These are phyloP conservation scores for Brachyptera risi DNA, from an alignment of 2,888 invertebrate genomes.

Conservation along the genomic window DNA sequence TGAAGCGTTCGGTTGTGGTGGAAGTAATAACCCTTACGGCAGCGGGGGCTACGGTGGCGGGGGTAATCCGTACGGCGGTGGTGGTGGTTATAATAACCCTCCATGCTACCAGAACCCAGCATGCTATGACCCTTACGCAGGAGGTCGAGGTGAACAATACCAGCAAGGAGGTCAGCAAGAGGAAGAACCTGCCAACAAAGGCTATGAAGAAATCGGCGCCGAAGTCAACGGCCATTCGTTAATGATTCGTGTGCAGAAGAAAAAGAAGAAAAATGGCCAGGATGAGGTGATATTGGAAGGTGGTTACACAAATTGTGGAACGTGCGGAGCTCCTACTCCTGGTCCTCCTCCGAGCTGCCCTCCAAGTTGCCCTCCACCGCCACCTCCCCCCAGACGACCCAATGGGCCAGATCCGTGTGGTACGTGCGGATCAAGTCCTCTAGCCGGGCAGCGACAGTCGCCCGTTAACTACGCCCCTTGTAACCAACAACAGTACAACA, in stretches of 20 bases:
- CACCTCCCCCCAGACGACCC: background rate
- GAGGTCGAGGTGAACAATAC: background rate
- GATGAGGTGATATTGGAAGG: constrained; percentile 35
- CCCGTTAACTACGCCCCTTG: background rate
- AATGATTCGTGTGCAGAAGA: constrained; percentile 59
- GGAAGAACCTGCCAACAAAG: background rate
- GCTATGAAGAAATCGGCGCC: constrained; percentile 62
- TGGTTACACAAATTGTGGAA: background rate
- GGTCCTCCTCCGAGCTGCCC: background rate
- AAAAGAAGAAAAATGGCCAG: constrained; percentile 49
- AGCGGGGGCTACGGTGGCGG: background rate
- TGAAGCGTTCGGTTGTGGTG: background rate
- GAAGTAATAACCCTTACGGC: background rate
- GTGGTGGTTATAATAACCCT: no score
- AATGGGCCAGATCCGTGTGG: background rate
- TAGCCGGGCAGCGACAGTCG: background rate
- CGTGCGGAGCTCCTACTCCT: background rate
- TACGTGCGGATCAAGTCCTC: background rate
- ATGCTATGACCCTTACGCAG: background rate
- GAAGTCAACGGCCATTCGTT: constrained; percentile 61
- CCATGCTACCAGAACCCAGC: no score
- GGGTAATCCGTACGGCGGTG: background rate
- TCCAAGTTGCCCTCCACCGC: background rate
- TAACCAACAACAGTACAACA: background rate
- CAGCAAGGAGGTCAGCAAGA: background rate